phyloP scores from a whole-genome alignment of 1,140 invertebrate genomes.

The Papilio polytes region DNA sequence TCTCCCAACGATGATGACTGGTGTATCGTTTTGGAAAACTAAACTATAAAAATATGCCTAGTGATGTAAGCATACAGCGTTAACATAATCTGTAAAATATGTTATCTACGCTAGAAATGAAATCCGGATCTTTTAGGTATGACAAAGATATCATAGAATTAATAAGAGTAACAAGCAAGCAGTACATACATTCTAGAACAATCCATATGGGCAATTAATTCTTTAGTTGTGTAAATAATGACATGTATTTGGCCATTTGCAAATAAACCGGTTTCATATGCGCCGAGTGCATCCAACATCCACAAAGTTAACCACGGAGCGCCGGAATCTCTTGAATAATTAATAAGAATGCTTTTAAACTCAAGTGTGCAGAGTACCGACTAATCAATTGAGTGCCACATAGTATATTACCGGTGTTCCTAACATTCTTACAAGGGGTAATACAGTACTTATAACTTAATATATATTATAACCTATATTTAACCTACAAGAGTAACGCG shows the following conservation, averaged over 20 bases:
- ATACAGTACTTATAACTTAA: too few relatives aligned
- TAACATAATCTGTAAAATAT: too few relatives aligned
- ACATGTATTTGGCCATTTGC: conserved; percentile 3
- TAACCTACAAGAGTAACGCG: neutral
- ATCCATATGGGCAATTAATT: neutral
- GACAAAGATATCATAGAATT: too few relatives aligned
- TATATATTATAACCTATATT: too few relatives aligned
- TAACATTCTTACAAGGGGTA: neutral
- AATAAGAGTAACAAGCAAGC: neutral
- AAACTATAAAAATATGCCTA: too few relatives aligned
- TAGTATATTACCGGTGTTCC: neutral
- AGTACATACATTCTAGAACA: neutral
- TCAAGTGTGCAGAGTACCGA: neutral
- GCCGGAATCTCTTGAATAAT: conserved; percentile 12
- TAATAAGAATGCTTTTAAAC: conserved; percentile 6
- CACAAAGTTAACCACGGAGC: conserved; percentile 14
- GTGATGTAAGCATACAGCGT: too few relatives aligned
- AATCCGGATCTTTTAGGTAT: too few relatives aligned
- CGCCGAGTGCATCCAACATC: neutral
- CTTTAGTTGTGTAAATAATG: neutral
- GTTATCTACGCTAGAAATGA: too few relatives aligned
- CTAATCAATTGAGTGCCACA: neutral
- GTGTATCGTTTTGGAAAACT: too few relatives aligned
- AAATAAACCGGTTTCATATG: conserved; percentile 21
- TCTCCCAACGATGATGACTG: too few relatives aligned